Percentiles rank a stretch among this genome's conserved stretches.
phyloP scores from a whole-genome alignment of 1,140 invertebrate genomes.

The Macrostomum lignano region DNA sequence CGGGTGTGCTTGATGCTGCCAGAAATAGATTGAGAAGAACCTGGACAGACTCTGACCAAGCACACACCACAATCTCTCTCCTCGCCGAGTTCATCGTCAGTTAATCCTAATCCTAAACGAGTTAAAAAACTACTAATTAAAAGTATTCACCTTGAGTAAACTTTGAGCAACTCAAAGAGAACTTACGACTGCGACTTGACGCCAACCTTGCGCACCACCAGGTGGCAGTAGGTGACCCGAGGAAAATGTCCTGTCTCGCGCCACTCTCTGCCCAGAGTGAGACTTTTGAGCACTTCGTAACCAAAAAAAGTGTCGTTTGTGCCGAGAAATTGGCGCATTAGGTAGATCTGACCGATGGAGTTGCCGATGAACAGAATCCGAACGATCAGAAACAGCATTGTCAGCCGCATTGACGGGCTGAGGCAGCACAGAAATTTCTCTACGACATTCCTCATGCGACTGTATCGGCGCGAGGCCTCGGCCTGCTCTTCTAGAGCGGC shows the following conservation, averaged over 20 bases:
- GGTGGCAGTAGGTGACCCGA: slow-evolving; percentile 7
- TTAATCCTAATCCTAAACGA: no score
- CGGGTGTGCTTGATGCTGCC: no score
- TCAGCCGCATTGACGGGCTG: neutral
- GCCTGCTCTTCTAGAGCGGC: slow-evolving; percentile 2
- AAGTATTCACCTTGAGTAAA: no score
- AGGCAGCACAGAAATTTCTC: neutral
- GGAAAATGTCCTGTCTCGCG: slow-evolving; percentile 10
- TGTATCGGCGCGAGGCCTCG: neutral
- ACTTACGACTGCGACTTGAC: no score
- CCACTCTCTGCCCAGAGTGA: slow-evolving; percentile 8
- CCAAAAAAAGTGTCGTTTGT: slow-evolving; percentile 21
- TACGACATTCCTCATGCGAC: neutral
- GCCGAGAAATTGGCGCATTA: slow-evolving; percentile 16
- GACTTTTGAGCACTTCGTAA: slow-evolving; percentile 13
- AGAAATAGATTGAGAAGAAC: no score
- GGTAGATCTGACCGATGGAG: slow-evolving; percentile 17
- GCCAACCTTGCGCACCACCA: slow-evolving; percentile 1
- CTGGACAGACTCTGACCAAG: no score
- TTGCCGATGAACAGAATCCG: slow-evolving; percentile 18
- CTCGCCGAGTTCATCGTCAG: no score
- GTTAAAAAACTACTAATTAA: no score
- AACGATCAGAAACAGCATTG: slow-evolving; percentile 12
- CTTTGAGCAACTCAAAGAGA: no score
- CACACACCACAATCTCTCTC: no score